Conservation (phyloP, 2,113 vertebrate genomes). For the Psilopogon haemacephalus region DNA sequence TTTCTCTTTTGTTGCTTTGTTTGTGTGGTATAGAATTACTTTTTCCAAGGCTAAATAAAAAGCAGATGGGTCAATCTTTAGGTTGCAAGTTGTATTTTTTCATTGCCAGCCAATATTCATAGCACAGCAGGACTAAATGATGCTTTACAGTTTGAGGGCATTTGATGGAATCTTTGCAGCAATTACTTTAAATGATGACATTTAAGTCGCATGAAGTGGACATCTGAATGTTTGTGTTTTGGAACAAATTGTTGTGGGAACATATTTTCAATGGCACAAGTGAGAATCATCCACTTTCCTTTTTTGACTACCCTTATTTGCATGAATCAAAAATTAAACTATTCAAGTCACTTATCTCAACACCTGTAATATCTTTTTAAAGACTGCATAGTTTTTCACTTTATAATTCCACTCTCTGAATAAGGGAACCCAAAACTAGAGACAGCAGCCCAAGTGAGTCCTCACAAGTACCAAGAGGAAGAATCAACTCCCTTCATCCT, state of each 20-base stretch:
- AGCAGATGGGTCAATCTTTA: conserved; percentile 28
- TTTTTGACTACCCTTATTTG: neutral
- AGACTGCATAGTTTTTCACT: neutral
- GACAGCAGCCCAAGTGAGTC: neutral
- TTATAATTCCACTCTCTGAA: neutral
- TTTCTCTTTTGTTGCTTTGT: neutral
- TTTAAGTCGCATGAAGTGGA: neutral
- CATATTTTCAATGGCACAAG: neutral
- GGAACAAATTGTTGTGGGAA: neutral
- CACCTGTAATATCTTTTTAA: neutral
- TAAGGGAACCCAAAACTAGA: neutral
- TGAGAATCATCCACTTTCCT: neutral
- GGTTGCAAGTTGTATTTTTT: conserved; percentile 2
- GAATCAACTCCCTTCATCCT: neutral
- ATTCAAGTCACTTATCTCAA: neutral
- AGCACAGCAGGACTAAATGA: conserved; percentile 44
- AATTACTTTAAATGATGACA: conserved; percentile 28
- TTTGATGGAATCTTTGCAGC: conserved; percentile 7
- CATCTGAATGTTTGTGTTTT: conserved; percentile 19
- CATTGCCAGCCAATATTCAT: conserved; percentile 43
- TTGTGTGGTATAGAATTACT: neutral
- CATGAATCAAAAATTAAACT: neutral
- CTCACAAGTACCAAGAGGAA: neutral
- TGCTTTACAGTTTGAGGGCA: conserved; percentile 11
- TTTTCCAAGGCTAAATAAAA: conserved; percentile 32